These are phyloP conservation scores for Zaprionus tsacasi DNA, from an alignment of 1,140 invertebrate species.

Conservation along the genomic window DNA sequence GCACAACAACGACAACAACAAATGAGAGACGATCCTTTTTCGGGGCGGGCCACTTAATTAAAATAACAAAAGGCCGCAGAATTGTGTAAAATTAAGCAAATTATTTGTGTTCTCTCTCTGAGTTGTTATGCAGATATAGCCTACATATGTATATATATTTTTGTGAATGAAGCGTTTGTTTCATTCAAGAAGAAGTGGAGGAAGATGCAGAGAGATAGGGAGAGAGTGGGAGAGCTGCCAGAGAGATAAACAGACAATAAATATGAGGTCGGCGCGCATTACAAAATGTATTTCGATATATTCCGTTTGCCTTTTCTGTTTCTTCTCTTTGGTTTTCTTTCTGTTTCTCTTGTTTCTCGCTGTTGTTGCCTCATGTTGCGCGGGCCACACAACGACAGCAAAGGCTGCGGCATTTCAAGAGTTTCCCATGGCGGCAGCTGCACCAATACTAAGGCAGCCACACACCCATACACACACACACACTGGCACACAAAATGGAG, in stretches of 20 bases:
- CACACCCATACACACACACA: constrained; percentile 10
- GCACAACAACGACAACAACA: constrained; percentile 15
- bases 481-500: constrained; percentile 49
- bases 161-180: constrained; percentile 74
- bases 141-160: constrained; percentile 23
- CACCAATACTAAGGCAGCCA: constrained; percentile 19
- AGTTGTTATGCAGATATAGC: constrained; percentile 10
- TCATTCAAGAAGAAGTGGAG: constrained; percentile 62
- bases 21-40: constrained; percentile 63
- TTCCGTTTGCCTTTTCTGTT: constrained; percentile 22
- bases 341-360: constrained; percentile 16
- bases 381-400: constrained; percentile 61
- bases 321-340: background rate
- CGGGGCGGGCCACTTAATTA: constrained; percentile 66
- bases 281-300: constrained; percentile 52
- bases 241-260: constrained; percentile 77
- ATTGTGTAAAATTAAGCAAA: constrained; percentile 67
- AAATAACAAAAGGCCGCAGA: constrained; percentile 60
- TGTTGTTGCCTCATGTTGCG: constrained; percentile 44
- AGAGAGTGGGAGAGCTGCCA: constrained; percentile 20
- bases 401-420: constrained; percentile 37
- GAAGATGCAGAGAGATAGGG: constrained; percentile 16
- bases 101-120: constrained; percentile 12
- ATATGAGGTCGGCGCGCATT: constrained; percentile 58
- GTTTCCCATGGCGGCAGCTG: constrained; percentile 54